Evolutionary conservation across 2,888 invertebrate genomes (phyloP).

Genomic region (Litoditis marina): DNA sequence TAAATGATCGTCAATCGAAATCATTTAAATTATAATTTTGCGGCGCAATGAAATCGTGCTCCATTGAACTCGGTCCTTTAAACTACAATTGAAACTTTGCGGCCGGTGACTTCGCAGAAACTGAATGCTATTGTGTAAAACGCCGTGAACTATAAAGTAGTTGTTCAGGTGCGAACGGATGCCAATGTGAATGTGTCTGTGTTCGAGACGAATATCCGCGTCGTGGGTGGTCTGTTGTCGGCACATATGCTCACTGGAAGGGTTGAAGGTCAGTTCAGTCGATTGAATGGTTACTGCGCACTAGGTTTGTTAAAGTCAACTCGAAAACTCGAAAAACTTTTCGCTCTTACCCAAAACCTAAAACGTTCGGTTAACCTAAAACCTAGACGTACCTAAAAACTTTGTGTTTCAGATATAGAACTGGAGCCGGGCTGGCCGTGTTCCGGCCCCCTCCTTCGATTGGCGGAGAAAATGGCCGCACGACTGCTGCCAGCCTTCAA

Average conservation of each 20-base stretch:
- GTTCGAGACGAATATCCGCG: conserved; percentile 97
- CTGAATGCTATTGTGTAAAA: too few relatives aligned
- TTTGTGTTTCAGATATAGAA: conserved; percentile 30
- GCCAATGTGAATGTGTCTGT: conserved; percentile 97
- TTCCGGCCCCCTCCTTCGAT: conserved; percentile 82
- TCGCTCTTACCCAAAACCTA: too few relatives aligned
- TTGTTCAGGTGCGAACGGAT: conserved; percentile 66
- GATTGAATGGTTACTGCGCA: neutral
- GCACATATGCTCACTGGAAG: conserved; percentile 79
- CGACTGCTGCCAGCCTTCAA: conserved; percentile 73
- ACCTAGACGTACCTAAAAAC: neutral
- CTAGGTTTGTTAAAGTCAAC: neutral
- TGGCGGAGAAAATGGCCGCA: conserved; percentile 91
- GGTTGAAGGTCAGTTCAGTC: conserved; percentile 36
- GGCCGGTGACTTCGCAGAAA: too few relatives aligned
- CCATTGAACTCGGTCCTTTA: too few relatives aligned
- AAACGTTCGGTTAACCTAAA: too few relatives aligned
- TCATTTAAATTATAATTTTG: too few relatives aligned
- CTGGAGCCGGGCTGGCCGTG: conserved; percentile 95
- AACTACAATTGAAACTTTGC: too few relatives aligned
- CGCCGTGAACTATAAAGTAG: too few relatives aligned
- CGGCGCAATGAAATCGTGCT: too few relatives aligned
- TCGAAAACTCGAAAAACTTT: neutral
- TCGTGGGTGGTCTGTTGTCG: conserved; percentile 90
- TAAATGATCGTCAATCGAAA: too few relatives aligned